Conservation (phyloP, 2,113 vertebrate genomes). For the Phainopepla nitens region DNA sequence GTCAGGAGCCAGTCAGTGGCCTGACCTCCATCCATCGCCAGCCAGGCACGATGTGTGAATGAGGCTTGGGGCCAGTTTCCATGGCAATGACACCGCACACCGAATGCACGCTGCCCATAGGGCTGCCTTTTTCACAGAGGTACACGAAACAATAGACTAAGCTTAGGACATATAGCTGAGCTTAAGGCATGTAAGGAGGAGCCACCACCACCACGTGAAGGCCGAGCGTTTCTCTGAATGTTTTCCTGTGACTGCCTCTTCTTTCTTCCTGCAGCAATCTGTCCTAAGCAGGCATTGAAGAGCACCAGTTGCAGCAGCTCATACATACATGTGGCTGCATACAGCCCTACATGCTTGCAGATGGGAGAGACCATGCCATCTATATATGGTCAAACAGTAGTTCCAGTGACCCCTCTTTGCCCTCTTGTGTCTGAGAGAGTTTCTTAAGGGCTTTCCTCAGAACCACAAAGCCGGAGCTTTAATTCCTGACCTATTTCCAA, state of each 20-base stretch:
- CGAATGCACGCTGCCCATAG: background rate
- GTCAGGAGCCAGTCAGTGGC: background rate
- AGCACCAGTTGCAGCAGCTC: background rate
- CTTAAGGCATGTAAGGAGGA: background rate
- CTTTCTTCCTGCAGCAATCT: background rate
- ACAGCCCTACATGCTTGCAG: background rate
- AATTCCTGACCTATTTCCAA: conserved; percentile 68
- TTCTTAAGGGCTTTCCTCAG: conserved; percentile 47
- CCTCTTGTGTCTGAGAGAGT: conserved; percentile 39
- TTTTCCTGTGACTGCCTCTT: background rate
- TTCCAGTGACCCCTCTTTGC: conserved; percentile 48
- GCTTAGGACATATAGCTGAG: background rate
- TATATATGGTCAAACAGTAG: background rate
- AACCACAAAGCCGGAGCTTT: conserved; percentile 48
- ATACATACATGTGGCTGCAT: background rate
- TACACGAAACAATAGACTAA: background rate
- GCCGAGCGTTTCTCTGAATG: background rate
- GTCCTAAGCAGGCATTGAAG: background rate
- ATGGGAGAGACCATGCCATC: background rate
- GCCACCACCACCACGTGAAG: fast-evolving
- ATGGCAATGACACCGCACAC: conserved; percentile 46
- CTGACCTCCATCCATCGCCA: background rate
- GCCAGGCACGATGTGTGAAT: background rate
- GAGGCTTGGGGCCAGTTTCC: conserved; percentile 56
- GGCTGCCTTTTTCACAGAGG: background rate